phyloP scores from a whole-genome alignment of 2,888 invertebrate genomes.

The Dryocosmus kuriphilus region DNA sequence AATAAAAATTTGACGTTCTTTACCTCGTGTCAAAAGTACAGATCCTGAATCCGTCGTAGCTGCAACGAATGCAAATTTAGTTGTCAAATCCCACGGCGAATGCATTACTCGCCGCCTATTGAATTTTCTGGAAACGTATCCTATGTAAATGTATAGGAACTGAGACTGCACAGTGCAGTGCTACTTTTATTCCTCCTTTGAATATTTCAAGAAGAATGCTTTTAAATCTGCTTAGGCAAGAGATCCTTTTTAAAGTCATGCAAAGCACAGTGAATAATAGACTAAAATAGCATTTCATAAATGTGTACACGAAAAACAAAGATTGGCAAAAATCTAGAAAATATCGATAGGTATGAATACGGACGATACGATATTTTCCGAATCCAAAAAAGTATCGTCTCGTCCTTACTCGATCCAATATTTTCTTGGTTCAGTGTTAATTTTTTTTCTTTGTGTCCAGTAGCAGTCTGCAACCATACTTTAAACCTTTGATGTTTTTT shows the following conservation, averaged over 20 bases:
- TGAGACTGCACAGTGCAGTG: slow-evolving; percentile 6
- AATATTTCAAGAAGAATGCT: neutral
- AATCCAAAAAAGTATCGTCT: too few relatives aligned
- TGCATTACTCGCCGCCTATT: slow-evolving; percentile 2
- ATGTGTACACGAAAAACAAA: neutral
- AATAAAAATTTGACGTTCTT: neutral
- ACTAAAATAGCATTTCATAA: neutral
- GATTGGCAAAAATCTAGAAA: too few relatives aligned
- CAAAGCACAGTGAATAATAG: neutral
- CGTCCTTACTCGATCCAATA: too few relatives aligned
- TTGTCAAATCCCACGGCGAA: neutral
- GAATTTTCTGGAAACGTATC: slow-evolving; percentile 1
- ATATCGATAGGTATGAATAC: too few relatives aligned
- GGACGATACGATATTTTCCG: too few relatives aligned
- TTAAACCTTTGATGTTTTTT: too few relatives aligned
- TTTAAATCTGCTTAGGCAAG: neutral
- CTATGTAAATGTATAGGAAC: slow-evolving; percentile 5
- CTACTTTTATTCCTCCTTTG: neutral
- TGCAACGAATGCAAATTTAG: neutral
- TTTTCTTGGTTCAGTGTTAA: too few relatives aligned
- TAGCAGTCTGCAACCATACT: too few relatives aligned
- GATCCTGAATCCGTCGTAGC: neutral
- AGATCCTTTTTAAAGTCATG: neutral
- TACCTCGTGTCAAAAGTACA: neutral
- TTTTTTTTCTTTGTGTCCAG: too few relatives aligned